Conservation (phyloP, 2,888 invertebrate genomes). For the Tuta absoluta region DNA sequence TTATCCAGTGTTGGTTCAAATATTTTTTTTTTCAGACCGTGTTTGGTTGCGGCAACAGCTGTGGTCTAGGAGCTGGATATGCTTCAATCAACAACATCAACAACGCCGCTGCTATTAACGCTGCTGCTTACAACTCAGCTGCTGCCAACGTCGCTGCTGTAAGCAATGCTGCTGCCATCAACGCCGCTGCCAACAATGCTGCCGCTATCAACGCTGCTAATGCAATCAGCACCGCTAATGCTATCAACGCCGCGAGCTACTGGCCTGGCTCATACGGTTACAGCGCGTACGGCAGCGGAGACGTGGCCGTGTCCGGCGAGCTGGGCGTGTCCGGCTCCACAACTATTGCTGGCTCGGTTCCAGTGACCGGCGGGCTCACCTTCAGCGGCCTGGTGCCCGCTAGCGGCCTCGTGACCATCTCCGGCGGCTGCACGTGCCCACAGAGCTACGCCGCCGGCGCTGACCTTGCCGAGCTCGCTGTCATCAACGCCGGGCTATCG, state of each 20-base stretch:
- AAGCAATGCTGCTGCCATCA: constrained; percentile 31
- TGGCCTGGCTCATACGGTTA: constrained; percentile 37
- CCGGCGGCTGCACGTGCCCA: constrained; percentile 42
- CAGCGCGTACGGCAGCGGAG: constrained; percentile 40
- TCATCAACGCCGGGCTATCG: constrained; percentile 24
- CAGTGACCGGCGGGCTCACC: constrained; percentile 46
- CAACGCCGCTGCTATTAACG: background rate
- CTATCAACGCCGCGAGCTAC: background rate
- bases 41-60: background rate
- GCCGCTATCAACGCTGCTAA: constrained; percentile 21
- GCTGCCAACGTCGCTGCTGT: background rate
- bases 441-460: constrained; percentile 41
- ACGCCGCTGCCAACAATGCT: constrained; percentile 40
- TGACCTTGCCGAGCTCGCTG: constrained; percentile 34
- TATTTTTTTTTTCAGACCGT: background rate
- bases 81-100: background rate
- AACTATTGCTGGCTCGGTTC: constrained; percentile 45
- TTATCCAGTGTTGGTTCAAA: background rate
- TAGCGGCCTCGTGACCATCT: constrained; percentile 43
- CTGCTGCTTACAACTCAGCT: background rate
- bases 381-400: constrained; percentile 47
- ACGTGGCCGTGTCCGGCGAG: constrained; percentile 38
- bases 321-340: constrained; percentile 44
- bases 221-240: background rate
- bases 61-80: background rate